Conservation (phyloP, 1,140 invertebrate species). For the Drosophila parvula region DNA sequence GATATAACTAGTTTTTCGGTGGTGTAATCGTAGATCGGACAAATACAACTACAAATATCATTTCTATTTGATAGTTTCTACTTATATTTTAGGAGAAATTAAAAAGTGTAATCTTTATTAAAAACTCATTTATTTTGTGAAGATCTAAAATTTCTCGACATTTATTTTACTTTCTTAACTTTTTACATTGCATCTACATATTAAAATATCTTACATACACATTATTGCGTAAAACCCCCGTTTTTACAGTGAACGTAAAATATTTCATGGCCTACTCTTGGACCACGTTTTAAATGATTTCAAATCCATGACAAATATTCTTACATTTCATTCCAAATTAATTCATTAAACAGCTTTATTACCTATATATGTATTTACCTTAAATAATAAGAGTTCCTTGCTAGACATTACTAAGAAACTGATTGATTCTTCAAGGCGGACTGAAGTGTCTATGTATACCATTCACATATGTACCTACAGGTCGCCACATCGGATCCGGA, state of each 20-base stretch:
- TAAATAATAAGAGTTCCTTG: neutral
- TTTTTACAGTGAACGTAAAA: neutral
- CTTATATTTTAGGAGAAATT: neutral
- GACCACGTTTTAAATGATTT: neutral
- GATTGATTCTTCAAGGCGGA: neutral
- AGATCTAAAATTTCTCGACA: neutral
- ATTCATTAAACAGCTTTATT: too few relatives aligned
- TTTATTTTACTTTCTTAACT: too few relatives aligned
- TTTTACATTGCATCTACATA: neutral
- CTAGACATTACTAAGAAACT: neutral
- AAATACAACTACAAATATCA: too few relatives aligned
- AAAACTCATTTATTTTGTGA: neutral
- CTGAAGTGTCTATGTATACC: neutral
- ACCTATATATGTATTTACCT: neutral
- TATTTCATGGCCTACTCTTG: neutral
- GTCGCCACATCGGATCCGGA: conserved; percentile 5
- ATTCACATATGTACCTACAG: conserved; percentile 5
- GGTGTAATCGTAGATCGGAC: neutral
- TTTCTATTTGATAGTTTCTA: too few relatives aligned
- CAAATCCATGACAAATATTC: neutral
- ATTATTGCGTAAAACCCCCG: neutral
- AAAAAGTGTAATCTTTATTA: neutral
- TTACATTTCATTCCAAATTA: too few relatives aligned
- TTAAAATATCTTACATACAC: neutral
- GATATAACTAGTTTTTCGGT: neutral